A percentile compares a stretch with the other conserved stretches of the same genome.
Conservation (phyloP, 2,113 vertebrate species). For the Misgurnus mizolepis region DNA sequence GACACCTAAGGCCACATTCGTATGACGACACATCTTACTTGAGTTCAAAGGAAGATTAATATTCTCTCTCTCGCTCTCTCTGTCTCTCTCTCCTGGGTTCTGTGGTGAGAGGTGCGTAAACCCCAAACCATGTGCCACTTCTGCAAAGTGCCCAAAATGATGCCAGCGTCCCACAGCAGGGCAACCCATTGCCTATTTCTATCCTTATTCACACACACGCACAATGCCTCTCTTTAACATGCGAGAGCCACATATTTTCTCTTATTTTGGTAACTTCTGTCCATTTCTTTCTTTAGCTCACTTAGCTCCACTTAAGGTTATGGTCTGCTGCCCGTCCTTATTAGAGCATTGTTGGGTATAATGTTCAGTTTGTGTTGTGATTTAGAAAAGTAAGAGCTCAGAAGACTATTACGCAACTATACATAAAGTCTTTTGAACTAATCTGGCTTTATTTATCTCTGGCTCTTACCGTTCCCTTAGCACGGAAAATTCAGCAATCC, state of each 20-base stretch:
- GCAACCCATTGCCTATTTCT: slow-evolving; percentile 11
- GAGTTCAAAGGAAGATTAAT: neutral
- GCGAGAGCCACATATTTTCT: slow-evolving; percentile 11
- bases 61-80: neutral
- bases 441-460: slow-evolving; percentile 9
- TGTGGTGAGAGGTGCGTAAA: slow-evolving; percentile 57
- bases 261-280: neutral
- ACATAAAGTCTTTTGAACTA: slow-evolving; percentile 1
- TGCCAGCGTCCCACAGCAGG: slow-evolving; percentile 27
- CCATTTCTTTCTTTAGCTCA: slow-evolving; percentile 13
- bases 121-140: slow-evolving; percentile 59
- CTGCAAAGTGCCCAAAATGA: slow-evolving; percentile 46
- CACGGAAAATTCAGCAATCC: slow-evolving; percentile 42
- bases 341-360: neutral
- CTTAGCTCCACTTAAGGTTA: neutral
- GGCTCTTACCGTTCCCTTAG: neutral
- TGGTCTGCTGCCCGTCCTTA: neutral
- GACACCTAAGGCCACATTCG: neutral
- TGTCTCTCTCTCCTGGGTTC: slow-evolving; percentile 47
- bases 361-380: neutral
- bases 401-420: slow-evolving; percentile 23
- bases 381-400: slow-evolving; percentile 8
- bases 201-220: neutral
- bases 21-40: neutral
- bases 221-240: neutral